These are phyloP conservation scores for Haliclystus octoradiatus DNA, from an alignment of 30 jellyfish, hydroid and myxozoan genomes.

Conservation along the genomic window DNA sequence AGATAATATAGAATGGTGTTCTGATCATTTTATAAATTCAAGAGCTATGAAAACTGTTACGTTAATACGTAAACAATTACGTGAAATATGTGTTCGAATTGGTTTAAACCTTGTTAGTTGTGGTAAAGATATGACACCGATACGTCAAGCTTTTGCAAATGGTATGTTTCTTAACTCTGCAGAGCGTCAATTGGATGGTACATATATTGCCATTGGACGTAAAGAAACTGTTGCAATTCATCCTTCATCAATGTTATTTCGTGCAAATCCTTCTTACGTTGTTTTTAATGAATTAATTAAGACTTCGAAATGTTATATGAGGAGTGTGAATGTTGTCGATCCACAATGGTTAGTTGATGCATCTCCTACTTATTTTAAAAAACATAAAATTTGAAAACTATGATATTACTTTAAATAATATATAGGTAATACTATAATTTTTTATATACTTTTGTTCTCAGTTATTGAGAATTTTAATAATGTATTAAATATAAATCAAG, in stretches of 20 bases:
- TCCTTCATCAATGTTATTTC: slow-evolving; percentile 81
- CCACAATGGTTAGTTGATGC: slow-evolving; percentile 87
- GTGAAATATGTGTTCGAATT: slow-evolving; percentile 50
- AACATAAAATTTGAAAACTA: slow-evolving; percentile 13
- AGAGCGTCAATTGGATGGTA: slow-evolving; percentile 85
- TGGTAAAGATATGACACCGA: slow-evolving; percentile 42
- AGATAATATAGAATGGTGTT: slow-evolving; percentile 73
- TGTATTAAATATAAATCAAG: too few species aligned
- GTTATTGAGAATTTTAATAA: too few species aligned
- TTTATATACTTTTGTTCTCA: too few species aligned
- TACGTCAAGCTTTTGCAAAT: slow-evolving; percentile 54
- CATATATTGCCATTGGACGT: slow-evolving; percentile 58
- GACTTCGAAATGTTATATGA: slow-evolving; percentile 85
- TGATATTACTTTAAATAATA: too few species aligned
- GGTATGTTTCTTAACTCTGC: slow-evolving; percentile 81
- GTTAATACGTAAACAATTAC: slow-evolving; percentile 67
- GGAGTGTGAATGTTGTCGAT: slow-evolving; percentile 67
- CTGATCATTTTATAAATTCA: slow-evolving; percentile 64
- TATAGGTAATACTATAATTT: too few species aligned
- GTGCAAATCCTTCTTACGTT: slow-evolving; percentile 60
- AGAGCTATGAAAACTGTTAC: slow-evolving; percentile 68
- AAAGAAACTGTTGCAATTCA: slow-evolving; percentile 72
- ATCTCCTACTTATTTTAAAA: slow-evolving; percentile 49
- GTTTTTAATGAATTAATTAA: slow-evolving; percentile 66
- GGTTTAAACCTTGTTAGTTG: slow-evolving; percentile 48